A percentile compares a stretch with the other conserved stretches of the same genome.
These are phyloP conservation scores for Anoplopoma fimbria DNA, from an alignment of 2,113 vertebrate species.

Conservation along the genomic window DNA sequence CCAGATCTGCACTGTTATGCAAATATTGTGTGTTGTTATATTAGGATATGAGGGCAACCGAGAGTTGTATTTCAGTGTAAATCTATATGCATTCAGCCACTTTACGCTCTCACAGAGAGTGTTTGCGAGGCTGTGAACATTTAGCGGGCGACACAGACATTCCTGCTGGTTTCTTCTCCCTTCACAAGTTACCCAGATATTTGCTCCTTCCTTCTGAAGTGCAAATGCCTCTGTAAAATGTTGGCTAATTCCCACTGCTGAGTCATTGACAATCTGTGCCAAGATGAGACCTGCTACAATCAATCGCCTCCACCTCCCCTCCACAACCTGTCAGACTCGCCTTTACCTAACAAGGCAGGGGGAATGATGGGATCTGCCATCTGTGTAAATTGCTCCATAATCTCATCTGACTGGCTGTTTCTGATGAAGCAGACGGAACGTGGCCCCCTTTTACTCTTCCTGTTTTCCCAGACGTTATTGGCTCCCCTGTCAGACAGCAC, in stretches of 20 bases:
- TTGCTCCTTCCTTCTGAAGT: conserved; percentile 32
- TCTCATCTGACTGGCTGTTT: conserved; percentile 65
- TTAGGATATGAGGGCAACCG: background rate
- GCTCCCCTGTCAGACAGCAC: conserved; percentile 62
- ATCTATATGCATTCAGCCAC: background rate
- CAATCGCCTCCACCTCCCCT: conserved; percentile 4
- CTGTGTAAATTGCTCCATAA: conserved; percentile 73
- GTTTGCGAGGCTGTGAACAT: conserved; percentile 10
- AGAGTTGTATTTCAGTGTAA: background rate
- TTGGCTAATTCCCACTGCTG: conserved; percentile 63
- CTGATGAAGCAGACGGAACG: conserved; percentile 39
- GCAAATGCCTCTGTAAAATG: conserved; percentile 50
- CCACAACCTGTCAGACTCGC: conserved; percentile 55
- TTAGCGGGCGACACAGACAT: background rate
- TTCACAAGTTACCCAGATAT: conserved; percentile 20
- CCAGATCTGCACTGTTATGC: conserved; percentile 34
- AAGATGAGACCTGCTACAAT: conserved; percentile 62
- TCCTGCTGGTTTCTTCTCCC: conserved; percentile 12
- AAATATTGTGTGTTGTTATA: conserved; percentile 55
- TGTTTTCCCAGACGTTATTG: conserved; percentile 57
- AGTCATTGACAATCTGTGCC: conserved; percentile 65
- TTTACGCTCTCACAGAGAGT: background rate
- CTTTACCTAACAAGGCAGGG: conserved; percentile 66
- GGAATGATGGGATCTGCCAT: conserved; percentile 70
- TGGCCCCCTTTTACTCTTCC: conserved; percentile 2